Conservation (phyloP, 1,140 invertebrate species). For the Chironomus tepperi region DNA sequence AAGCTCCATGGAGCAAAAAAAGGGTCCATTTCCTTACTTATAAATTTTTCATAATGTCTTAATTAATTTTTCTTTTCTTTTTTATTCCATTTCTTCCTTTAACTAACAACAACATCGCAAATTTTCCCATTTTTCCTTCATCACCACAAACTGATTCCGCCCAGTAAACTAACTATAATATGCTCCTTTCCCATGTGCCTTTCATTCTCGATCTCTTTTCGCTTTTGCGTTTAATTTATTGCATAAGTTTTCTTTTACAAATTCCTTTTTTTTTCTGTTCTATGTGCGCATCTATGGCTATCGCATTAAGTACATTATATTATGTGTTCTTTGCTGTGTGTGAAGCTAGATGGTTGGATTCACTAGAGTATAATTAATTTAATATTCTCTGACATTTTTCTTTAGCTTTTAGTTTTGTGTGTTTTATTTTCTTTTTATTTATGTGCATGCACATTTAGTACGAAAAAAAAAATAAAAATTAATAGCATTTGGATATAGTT, state of each 20-base stretch:
- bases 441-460: too few relatives aligned
- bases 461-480: too few relatives aligned
- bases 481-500: too few relatives aligned
- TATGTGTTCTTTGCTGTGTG: too few relatives aligned
- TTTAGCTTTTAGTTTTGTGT: too few relatives aligned
- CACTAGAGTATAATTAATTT: constrained; percentile 9
- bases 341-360: neutral
- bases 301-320: neutral
- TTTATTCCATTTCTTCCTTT: neutral
- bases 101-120: neutral
- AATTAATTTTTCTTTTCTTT: constrained; percentile 1
- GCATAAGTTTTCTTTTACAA: neutral
- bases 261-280: too few relatives aligned
- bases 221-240: constrained; percentile 14
- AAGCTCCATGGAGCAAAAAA: neutral
- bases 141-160: neutral
- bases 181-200: neutral
- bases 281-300: neutral
- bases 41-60: constrained; percentile 21
- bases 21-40: neutral
- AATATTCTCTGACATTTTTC: constrained; percentile 8
- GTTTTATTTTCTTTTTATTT: too few relatives aligned
- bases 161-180: neutral
- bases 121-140: neutral
- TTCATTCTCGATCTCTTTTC: neutral